These are phyloP conservation scores for Pseudorectes ferrugineus DNA, from an alignment of 2,113 vertebrate species.

Conservation along the genomic window DNA sequence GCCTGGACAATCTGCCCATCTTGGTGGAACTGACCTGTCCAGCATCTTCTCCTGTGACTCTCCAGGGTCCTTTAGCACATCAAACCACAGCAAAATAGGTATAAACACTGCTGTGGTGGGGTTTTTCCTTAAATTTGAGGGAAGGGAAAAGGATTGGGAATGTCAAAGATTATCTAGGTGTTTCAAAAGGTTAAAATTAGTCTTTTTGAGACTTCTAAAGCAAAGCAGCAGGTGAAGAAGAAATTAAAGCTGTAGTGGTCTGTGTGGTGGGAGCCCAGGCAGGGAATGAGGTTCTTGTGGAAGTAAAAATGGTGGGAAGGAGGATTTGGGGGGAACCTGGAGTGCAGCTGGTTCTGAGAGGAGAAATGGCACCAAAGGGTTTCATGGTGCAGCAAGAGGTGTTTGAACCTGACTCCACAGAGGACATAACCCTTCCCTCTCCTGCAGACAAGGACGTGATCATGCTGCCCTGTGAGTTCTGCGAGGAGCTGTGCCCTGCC, in stretches of 20 bases:
- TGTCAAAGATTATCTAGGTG: neutral
- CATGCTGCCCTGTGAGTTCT: conserved; percentile 95
- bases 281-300: neutral
- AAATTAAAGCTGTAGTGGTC: neutral
- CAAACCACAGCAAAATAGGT: conserved; percentile 9
- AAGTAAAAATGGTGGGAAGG: neutral
- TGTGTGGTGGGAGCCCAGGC: neutral
- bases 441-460: conserved; percentile 66
- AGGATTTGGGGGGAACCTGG: neutral
- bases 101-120: neutral
- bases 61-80: neutral
- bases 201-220: neutral
- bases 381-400: neutral
- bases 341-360: neutral
- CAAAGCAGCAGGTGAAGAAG: neutral
- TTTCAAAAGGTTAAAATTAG: neutral
- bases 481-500: conserved; percentile 92
- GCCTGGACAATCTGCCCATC: neutral
- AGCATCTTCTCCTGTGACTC: neutral
- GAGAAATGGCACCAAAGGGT: neutral
- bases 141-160: neutral
- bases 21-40: neutral
- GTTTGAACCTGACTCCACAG: neutral
- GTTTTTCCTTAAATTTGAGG: neutral
- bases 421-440: neutral